These are phyloP conservation scores for Athalia circularis DNA, from an alignment of 2,888 invertebrate genomes.

Conservation along the genomic window DNA sequence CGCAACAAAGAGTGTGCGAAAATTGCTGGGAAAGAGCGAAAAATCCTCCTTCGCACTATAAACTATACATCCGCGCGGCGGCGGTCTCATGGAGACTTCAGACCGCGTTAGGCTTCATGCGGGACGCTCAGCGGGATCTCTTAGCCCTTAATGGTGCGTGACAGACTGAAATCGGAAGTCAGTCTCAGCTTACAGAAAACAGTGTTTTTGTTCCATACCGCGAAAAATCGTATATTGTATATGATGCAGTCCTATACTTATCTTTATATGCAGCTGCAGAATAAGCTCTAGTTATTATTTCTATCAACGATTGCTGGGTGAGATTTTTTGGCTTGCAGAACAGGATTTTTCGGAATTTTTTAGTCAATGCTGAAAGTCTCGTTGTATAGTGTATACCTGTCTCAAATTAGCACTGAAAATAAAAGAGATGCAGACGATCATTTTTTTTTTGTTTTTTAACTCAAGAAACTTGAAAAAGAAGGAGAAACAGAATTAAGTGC, in stretches of 20 bases:
- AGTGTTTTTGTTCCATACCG: conserved; percentile 27
- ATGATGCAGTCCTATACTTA: background rate
- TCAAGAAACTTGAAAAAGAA: background rate
- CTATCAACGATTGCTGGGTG: too few species aligned
- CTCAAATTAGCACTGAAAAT: conserved; percentile 38
- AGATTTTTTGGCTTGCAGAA: too few species aligned
- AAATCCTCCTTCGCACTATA: background rate
- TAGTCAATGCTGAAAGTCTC: too few species aligned
- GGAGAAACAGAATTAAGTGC: too few species aligned
- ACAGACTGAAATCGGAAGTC: conserved; percentile 49
- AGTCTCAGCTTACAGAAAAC: conserved; percentile 48
- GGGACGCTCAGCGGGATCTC: conserved; percentile 40
- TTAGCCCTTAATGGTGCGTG: conserved; percentile 42
- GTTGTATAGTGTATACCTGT: background rate
- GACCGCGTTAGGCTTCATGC: background rate
- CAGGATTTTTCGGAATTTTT: too few species aligned
- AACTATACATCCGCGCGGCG: background rate
- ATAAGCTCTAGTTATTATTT: too few species aligned
- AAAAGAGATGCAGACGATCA: background rate
- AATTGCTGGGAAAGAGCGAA: background rate
- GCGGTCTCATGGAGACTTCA: conserved; percentile 22
- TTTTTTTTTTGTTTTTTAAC: background rate
- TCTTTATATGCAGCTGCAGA: background rate
- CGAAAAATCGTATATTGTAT: background rate
- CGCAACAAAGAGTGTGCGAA: background rate